These are phyloP conservation scores for Albula glossodonta DNA, from an alignment of 2,113 vertebrate species.

Conservation along the genomic window DNA sequence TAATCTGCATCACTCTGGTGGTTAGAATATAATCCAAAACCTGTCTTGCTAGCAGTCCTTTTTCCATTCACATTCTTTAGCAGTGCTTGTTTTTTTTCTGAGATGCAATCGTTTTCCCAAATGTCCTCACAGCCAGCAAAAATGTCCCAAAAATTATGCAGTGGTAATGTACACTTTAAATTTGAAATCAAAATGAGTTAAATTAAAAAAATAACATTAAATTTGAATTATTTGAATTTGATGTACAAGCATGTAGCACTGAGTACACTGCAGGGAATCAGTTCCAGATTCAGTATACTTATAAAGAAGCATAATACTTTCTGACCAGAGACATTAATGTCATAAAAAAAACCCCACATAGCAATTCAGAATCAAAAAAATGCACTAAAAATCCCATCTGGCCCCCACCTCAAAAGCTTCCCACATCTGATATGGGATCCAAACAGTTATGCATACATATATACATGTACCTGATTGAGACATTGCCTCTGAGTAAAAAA, in stretches of 20 bases:
- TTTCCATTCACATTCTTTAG: background rate
- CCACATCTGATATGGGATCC: background rate
- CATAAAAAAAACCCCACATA: background rate
- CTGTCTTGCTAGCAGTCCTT: background rate
- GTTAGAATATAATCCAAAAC: background rate
- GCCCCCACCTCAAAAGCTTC: background rate
- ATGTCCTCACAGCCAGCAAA: background rate
- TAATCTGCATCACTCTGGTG: background rate
- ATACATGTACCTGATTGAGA: background rate
- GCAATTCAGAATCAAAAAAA: background rate
- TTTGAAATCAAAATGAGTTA: background rate
- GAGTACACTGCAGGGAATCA: background rate
- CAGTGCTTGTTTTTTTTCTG: background rate
- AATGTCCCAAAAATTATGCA: background rate
- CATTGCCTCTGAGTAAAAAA: background rate
- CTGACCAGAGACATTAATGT: background rate
- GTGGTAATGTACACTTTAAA: background rate
- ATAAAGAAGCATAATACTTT: background rate
- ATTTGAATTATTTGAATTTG: background rate
- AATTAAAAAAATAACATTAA: background rate
- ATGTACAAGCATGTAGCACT: background rate
- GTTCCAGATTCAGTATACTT: background rate
- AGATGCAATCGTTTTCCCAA: background rate
- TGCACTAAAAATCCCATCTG: background rate
- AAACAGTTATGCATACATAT: background rate